phyloP scores from a whole-genome alignment of 2,888 invertebrate species.

The Pachycephus smyrnensis region DNA sequence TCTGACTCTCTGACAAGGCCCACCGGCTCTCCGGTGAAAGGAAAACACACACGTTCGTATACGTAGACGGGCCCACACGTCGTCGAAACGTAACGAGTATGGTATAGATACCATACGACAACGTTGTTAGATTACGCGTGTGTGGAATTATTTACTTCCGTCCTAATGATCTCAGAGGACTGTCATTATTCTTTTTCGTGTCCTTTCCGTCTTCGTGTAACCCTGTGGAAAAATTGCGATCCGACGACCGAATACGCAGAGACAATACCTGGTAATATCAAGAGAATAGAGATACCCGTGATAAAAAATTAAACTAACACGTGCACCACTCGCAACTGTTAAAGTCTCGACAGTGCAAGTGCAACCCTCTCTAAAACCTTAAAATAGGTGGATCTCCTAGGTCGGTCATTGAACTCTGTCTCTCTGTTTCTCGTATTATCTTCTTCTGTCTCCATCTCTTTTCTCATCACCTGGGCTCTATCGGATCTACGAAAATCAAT shows the following conservation, averaged over 20 bases:
- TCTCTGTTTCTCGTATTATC: neutral
- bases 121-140: neutral
- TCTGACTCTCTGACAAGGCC: conserved; percentile 45
- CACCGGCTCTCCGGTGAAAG: conserved; percentile 57
- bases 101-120: neutral
- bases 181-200: neutral
- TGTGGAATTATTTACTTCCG: neutral
- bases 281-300: neutral
- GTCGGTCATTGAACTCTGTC: neutral
- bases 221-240: neutral
- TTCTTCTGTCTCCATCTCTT: neutral
- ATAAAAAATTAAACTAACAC: neutral
- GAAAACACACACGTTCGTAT: conserved; percentile 51
- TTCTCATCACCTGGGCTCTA: neutral
- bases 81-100: neutral
- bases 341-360: neutral
- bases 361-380: neutral
- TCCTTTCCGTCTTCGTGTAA: neutral
- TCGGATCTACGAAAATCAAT: neutral
- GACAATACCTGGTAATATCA: neutral
- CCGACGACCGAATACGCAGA: neutral
- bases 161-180: neutral
- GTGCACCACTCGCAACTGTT: neutral
- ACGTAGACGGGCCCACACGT: neutral
- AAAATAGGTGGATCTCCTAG: neutral